Evolutionary conservation across 2,113 vertebrate species (phyloP).

Genomic region (Myiagra hebetior): DNA sequence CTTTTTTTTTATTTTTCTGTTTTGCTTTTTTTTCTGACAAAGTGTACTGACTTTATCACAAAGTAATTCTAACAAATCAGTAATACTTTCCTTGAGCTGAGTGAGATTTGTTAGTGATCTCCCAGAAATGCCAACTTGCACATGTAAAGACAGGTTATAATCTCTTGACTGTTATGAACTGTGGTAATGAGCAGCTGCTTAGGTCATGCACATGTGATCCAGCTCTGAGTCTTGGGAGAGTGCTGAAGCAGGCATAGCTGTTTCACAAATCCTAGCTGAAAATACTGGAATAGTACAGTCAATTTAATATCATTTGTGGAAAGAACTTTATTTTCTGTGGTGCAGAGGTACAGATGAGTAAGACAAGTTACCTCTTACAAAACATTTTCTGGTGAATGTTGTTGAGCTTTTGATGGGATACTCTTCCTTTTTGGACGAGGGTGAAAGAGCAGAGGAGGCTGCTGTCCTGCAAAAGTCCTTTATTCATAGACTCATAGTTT

Average conservation of each 20-base stretch:
- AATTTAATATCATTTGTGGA: neutral
- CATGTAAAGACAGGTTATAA: neutral
- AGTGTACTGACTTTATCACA: neutral
- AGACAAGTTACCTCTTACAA: neutral
- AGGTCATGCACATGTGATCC: neutral
- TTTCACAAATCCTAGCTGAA: neutral
- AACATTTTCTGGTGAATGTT: neutral
- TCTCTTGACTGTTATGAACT: neutral
- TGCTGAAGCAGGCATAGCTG: neutral
- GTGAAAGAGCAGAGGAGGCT: too few relatives aligned
- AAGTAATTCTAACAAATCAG: neutral
- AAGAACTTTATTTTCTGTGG: neutral
- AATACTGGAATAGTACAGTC: neutral
- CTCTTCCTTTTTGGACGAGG: too few relatives aligned
- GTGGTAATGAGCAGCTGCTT: neutral
- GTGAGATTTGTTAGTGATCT: neutral
- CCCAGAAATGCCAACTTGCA: neutral
- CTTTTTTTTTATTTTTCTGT: neutral
- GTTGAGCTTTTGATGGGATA: too few relatives aligned
- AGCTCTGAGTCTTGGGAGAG: neutral
- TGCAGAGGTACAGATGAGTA: neutral
- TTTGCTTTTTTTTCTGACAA: neutral
- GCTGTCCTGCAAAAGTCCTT: too few relatives aligned
- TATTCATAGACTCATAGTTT: too few relatives aligned
- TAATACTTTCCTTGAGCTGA: neutral